These are phyloP conservation scores for Silurus glanis DNA, from an alignment of 2,113 vertebrate species.

Conservation along the genomic window DNA sequence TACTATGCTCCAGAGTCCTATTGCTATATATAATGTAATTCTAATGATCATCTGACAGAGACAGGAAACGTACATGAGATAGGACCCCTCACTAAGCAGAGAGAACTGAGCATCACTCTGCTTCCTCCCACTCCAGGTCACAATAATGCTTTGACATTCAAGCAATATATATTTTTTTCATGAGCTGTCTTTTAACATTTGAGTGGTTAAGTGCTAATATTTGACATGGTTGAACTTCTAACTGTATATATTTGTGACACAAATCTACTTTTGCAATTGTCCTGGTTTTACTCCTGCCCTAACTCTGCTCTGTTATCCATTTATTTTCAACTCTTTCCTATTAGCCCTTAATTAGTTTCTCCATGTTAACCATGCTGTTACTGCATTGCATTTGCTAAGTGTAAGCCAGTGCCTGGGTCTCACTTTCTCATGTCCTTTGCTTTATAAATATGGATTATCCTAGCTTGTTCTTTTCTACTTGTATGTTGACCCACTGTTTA, in stretches of 20 bases:
- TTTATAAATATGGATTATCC: not conserved
- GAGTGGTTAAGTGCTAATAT: not conserved
- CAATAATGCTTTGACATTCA: not conserved
- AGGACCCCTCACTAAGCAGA: constrained; percentile 32
- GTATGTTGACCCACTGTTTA: not conserved
- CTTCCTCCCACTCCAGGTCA: constrained; percentile 26
- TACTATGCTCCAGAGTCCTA: constrained; percentile 45
- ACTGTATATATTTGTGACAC: not conserved
- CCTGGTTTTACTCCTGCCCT: not conserved
- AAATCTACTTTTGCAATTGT: not conserved
- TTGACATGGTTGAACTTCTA: not conserved
- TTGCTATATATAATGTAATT: constrained; percentile 63
- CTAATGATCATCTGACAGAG: constrained; percentile 68
- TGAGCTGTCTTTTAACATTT: not conserved
- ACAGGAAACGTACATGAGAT: constrained; percentile 48
- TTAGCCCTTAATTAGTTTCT: not conserved
- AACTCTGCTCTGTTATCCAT: not conserved
- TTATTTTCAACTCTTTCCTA: not conserved
- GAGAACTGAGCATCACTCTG: constrained; percentile 11
- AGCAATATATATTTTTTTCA: not conserved
- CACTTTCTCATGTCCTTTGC: not conserved
- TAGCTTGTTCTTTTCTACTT: not conserved
- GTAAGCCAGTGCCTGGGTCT: not conserved
- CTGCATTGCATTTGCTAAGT: not conserved
- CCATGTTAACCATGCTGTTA: not conserved